Evolutionary conservation across 2,797 vertebrate genomes (phyloP).

Genomic region (Rousettus madagascariensis): DNA sequence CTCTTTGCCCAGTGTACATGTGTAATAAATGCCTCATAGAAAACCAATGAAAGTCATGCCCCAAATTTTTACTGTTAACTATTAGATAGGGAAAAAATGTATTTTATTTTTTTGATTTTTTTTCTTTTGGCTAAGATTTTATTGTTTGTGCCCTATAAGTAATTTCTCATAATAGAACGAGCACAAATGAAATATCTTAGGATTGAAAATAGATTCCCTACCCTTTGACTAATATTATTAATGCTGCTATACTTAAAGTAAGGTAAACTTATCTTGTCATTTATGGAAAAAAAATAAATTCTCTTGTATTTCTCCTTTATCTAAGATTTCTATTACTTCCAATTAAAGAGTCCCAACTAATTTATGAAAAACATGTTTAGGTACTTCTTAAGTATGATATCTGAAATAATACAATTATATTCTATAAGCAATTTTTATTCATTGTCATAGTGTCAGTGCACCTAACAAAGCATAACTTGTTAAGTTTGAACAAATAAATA

Average conservation of each 20-base stretch:
- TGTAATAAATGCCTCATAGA: not conserved
- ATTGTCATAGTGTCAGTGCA: not conserved
- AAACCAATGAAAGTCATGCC: not conserved
- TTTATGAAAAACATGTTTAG: not conserved
- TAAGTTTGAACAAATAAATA: not conserved
- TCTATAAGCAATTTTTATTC: not conserved
- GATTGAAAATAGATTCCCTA: not conserved
- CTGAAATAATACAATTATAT: not conserved
- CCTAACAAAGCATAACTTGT: not conserved
- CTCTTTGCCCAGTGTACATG: too few species aligned
- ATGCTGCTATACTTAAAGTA: not conserved
- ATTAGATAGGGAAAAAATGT: too few species aligned
- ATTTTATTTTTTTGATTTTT: too few species aligned
- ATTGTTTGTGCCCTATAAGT: not conserved
- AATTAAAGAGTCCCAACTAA: not conserved
- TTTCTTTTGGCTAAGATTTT: not conserved
- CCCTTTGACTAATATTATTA: not conserved
- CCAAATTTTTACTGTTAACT: not conserved
- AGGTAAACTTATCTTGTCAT: not conserved
- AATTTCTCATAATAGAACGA: not conserved
- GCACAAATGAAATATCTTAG: not conserved
- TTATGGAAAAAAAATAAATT: not conserved
- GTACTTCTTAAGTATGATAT: not conserved
- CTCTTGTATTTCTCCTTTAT: not conserved
- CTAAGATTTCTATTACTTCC: not conserved